Base-by-base conservation (phyloP, 2,797 vertebrate genomes). In the Ctenopoma kingsleyae region DNA sequence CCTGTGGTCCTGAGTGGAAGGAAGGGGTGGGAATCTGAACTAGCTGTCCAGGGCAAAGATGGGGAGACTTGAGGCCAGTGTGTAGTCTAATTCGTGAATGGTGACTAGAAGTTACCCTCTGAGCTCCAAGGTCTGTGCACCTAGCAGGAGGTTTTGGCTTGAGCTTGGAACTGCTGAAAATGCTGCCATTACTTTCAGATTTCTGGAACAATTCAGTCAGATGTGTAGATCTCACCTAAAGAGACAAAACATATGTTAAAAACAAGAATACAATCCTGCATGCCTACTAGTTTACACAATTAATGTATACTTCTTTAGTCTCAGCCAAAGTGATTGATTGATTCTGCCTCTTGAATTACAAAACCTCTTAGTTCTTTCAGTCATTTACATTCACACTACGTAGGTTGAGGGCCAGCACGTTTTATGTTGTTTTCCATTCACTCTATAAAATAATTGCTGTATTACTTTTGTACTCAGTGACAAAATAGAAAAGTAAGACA, bases 21-120 rank as follows among this genome's bases (percentile, higher is more conserved):
- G 49, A 61, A 38, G 87, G 80, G 52, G 61, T 92, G 82, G 91
- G 86, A 82, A 88, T 90, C 47, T 66, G 71, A 74, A 66, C 32
- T 46, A 56, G 47, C 5, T 72, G 70, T 58, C 41, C 79, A 62
- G 25, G 43, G 50, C 50, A 80, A 46, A 74, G 54, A 53, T 17
- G 19, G 12, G 46, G 30, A 69, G 71, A 69, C 67, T 63, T 53
- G 12, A 61, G 40, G 20, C 52, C 70, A 52, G 50, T 19, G 51
- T 67, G 17, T 16, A 27, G 55, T 57, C 60, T 58, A 2, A 50
- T 40, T 80, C 58, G 73, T 78, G 67, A 71, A 67, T 0, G 19
- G 47, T 69, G 68, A 79, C 65, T 30, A 19, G 59, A 78, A 47
- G 36, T 53, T 43, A 38, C 63, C 3, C 53, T 78, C 36, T 82